Conservation (phyloP, 2,888 invertebrate species). For the Rhorus exstirpatorius region DNA sequence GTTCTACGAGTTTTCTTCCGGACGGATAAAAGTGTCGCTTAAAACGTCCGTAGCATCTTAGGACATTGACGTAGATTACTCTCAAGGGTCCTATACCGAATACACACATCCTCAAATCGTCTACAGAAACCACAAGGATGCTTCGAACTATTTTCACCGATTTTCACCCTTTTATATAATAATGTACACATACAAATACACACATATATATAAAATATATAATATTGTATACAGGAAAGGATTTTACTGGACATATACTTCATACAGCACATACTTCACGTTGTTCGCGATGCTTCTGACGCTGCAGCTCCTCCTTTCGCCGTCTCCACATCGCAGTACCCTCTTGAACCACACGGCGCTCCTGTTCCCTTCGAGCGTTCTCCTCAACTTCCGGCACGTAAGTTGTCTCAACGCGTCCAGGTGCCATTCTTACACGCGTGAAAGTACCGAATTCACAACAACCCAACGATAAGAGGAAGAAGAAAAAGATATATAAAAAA, state of each 20-base stretch:
- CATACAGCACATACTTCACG: slow-evolving; percentile 80
- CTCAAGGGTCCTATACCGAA: slow-evolving; percentile 20
- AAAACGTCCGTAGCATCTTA: slow-evolving; percentile 1
- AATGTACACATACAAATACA: background rate
- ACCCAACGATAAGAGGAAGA: slow-evolving; percentile 43
- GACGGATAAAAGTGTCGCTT: background rate
- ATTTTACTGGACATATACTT: slow-evolving; percentile 13
- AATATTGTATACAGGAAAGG: background rate
- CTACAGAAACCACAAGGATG: slow-evolving; percentile 16
- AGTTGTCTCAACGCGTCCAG: slow-evolving; percentile 77
- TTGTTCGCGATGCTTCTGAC: slow-evolving; percentile 83
- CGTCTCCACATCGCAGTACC: slow-evolving; percentile 82
- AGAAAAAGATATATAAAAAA: slow-evolving; percentile 12
- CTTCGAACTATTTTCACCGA: background rate
- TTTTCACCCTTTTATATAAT: background rate
- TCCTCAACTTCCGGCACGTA: slow-evolving; percentile 82
- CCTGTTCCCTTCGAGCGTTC: slow-evolving; percentile 79
- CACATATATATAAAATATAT: background rate
- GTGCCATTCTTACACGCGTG: slow-evolving; percentile 70
- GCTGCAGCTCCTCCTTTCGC: slow-evolving; percentile 82
- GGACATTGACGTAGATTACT: slow-evolving; percentile 27
- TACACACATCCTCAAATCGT: slow-evolving; percentile 8
- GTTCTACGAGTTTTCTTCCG: background rate
- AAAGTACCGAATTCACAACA: slow-evolving; percentile 3
- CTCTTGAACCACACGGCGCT: slow-evolving; percentile 82